Conservation (phyloP, 2,888 invertebrate species). For the Cerastis rubricosa region DNA sequence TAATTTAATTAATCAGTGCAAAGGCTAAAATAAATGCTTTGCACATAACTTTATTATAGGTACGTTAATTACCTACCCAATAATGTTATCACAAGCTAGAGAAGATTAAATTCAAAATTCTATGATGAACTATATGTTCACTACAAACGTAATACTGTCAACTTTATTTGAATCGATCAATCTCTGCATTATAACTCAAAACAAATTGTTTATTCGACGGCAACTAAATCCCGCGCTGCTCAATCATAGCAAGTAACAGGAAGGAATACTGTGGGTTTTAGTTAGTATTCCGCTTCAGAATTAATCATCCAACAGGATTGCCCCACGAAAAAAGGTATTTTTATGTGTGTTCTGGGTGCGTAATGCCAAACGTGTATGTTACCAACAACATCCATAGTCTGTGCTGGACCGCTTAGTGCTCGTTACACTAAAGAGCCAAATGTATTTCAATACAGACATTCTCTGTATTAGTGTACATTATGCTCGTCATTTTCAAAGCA, state of each 20-base stretch:
- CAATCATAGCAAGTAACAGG: not conserved
- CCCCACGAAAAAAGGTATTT: not conserved
- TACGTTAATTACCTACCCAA: not conserved
- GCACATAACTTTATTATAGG: not conserved
- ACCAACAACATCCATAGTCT: no score
- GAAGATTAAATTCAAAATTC: not conserved
- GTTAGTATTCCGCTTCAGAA: not conserved
- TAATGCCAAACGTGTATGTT: no score
- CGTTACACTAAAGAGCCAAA: no score
- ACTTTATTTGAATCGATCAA: not conserved
- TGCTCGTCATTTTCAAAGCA: no score
- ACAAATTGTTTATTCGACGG: not conserved
- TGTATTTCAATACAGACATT: no score
- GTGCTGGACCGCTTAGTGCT: no score
- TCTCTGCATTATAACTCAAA: not conserved
- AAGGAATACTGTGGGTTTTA: not conserved
- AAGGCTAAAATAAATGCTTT: not conserved
- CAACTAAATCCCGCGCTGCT: not conserved
- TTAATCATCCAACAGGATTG: not conserved
- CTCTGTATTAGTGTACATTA: no score
- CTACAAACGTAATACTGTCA: not conserved
- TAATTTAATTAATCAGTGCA: constrained; percentile 21
- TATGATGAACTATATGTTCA: not conserved
- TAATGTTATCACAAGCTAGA: not conserved
- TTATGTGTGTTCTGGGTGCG: no score